A percentile compares a stretch with the other conserved stretches of the same genome.
phyloP scores from a whole-genome alignment of 2,888 invertebrate genomes.

The Atethmia centrago region DNA sequence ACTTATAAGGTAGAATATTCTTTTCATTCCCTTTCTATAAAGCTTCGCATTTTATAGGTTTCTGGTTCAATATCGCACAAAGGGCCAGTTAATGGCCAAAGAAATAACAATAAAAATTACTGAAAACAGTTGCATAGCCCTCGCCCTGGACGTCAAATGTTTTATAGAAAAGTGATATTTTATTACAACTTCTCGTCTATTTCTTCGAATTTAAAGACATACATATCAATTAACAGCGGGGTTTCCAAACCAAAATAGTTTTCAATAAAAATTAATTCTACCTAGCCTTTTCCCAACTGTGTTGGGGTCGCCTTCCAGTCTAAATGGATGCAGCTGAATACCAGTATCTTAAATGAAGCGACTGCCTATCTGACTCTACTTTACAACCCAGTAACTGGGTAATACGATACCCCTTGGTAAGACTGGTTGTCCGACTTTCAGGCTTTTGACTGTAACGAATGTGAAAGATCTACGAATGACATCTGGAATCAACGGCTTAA shows the following conservation, averaged over 20 bases:
- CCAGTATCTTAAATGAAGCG: neutral
- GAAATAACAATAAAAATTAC: slow-evolving; percentile 51
- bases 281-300: neutral
- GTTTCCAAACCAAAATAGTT: neutral
- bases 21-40: neutral
- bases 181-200: slow-evolving; percentile 8
- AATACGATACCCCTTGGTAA: neutral
- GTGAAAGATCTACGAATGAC: neutral
- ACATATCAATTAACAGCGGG: neutral
- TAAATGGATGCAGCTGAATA: neutral
- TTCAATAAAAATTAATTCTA: neutral
- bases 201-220: slow-evolving; percentile 3
- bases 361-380: neutral
- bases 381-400: neutral
- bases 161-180: slow-evolving; percentile 8
- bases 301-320: neutral
- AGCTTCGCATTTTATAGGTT: slow-evolving; percentile 33
- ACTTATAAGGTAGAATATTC: slow-evolving; percentile 3
- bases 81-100: slow-evolving; percentile 26
- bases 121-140: slow-evolving; percentile 29
- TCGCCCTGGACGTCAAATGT: slow-evolving; percentile 2
- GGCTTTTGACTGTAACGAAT: neutral
- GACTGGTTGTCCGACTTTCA: neutral
- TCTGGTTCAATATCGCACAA: slow-evolving; percentile 42
- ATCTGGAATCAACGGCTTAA: neutral